Base-by-base conservation (phyloP, 2,113 vertebrate genomes). In the Poeciliopsis retropinna region DNA sequence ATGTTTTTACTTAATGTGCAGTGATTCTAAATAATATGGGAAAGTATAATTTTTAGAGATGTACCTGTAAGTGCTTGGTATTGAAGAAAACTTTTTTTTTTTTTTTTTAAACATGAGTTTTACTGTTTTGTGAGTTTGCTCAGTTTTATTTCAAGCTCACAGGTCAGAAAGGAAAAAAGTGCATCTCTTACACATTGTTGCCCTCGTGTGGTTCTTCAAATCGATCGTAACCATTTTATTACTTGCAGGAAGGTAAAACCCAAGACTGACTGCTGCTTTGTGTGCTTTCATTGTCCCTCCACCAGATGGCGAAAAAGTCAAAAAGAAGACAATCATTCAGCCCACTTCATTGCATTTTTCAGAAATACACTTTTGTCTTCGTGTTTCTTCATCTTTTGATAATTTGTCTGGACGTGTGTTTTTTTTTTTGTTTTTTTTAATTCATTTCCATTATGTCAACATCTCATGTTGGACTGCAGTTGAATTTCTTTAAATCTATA, bases 231-330 rank as follows among this genome's bases (percentile, higher is more conserved):
- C 8, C 3, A n/a, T 11, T n/a, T n/a, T 25, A 57, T n/a, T 9
- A 57, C 22, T n/a, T 22, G 25, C 7, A n/a, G 51, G 51, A 57
- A n/a, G 51, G 47, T 51, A 19, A 22, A 51, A 10, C 22, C 1
- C 9, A 51, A 22, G 6, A 3, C 29, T 29, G 5, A n/a, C 29
- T 32, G 54, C 8, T 5, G 54, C 30, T 22, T 66, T 72, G 34
- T 67, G 41, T 78, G 44, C 13, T 51, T 44, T 28, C 17, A 6
- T 47, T 0, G 0, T 0, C 5, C 74, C 3, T 29, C 83, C 92
- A 88, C 88, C 83, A 91, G 92, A 84, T 90, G 92, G 92, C 61
- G 70, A 84, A 57, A 91, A 57, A 75, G 1, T 5, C 15, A 34
- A 32, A 47, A n/a, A n/a, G 57, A 13, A n/a, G 1, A 25, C 6